phyloP scores from a whole-genome alignment of 2,113 vertebrate genomes.

The Phaetusa simplex region DNA sequence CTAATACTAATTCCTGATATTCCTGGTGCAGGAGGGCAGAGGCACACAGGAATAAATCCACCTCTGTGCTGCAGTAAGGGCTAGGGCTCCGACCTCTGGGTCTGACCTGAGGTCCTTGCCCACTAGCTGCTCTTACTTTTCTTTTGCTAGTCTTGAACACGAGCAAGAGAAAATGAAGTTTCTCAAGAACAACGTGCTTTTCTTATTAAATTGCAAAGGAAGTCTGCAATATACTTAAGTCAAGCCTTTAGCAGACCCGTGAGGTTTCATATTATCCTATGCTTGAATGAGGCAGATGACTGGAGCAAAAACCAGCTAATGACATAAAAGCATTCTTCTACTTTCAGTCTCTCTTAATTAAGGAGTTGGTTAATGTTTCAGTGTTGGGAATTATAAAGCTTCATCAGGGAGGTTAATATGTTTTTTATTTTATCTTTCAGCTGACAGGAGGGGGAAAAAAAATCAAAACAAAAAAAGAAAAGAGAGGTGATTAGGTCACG shows the following conservation, averaged over 20 bases:
- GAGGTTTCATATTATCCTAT: conserved; percentile 70
- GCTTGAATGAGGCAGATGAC: conserved; percentile 65
- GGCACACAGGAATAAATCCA: neutral
- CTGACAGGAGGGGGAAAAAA: conserved; percentile 1
- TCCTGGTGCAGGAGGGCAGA: neutral
- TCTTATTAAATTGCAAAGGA: conserved; percentile 36
- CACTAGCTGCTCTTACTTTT: neutral
- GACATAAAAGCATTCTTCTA: conserved; percentile 70
- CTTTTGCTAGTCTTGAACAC: neutral
- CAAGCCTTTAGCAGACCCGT: conserved; percentile 59
- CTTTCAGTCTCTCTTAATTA: conserved; percentile 62
- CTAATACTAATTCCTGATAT: neutral
- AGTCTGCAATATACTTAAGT: conserved; percentile 44
- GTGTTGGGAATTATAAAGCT: conserved; percentile 47
- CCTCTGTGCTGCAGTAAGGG: neutral
- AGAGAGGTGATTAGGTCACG: conserved; percentile 16
- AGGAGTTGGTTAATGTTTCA: conserved; percentile 58
- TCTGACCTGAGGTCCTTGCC: neutral
- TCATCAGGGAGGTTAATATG: conserved; percentile 47
- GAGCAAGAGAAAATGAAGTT: conserved; percentile 17
- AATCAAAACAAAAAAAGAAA: neutral
- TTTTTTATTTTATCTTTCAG: conserved; percentile 51
- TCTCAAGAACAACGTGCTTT: neutral
- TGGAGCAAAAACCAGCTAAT: conserved; percentile 64
- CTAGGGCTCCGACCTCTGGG: neutral